Conservation (phyloP, 2,888 invertebrate genomes). For the Apamea monoglypha region DNA sequence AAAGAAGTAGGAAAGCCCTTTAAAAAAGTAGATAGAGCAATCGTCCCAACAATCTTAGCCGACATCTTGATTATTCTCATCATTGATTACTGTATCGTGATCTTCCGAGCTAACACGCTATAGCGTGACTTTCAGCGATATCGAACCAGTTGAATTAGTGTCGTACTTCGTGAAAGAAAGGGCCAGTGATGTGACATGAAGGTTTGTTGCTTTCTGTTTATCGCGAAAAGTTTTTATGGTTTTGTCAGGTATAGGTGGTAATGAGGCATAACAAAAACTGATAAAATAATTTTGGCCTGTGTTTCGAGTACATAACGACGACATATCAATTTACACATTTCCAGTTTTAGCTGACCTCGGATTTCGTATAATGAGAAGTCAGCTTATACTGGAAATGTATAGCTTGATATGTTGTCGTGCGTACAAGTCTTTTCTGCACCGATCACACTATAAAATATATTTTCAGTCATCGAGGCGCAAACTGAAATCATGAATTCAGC, state of each 20-base stretch:
- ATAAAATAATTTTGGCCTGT: not conserved
- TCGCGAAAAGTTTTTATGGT: not conserved
- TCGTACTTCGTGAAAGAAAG: slow-evolving; percentile 28
- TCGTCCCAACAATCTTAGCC: slow-evolving; percentile 16
- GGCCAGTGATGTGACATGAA: slow-evolving; percentile 5
- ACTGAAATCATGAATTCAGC: not conserved
- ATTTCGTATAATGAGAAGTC: not conserved
- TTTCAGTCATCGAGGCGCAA: not conserved
- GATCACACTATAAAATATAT: not conserved
- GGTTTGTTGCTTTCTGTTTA: not conserved
- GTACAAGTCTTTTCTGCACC: not conserved
- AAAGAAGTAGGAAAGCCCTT: not conserved
- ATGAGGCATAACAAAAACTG: not conserved
- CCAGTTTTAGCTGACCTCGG: not conserved
- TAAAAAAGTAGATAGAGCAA: slow-evolving; percentile 1
- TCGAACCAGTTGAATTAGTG: slow-evolving; percentile 29
- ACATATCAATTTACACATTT: not conserved
- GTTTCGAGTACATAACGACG: not conserved
- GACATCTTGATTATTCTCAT: no score
- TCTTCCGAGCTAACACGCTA: slow-evolving; percentile 38
- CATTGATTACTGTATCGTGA: slow-evolving; percentile 48
- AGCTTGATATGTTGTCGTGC: not conserved
- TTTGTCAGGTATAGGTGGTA: not conserved
- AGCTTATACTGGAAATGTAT: not conserved
- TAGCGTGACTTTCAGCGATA: slow-evolving; percentile 50